Conservation (phyloP, 2,113 vertebrate species). For the Epinephelus fuscoguttatus region DNA sequence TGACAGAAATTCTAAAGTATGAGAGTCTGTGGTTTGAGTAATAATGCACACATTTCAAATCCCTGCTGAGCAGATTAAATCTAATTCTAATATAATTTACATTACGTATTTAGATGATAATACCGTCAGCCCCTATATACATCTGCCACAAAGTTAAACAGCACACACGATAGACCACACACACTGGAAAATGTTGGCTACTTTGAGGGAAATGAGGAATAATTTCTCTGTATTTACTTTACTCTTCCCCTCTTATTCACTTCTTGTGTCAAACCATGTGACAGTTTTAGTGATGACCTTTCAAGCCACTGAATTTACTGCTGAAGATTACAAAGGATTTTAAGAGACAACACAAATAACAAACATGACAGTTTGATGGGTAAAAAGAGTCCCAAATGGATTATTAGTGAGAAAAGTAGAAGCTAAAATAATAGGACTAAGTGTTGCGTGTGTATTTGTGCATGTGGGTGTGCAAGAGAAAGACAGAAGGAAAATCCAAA, state of each 20-base stretch:
- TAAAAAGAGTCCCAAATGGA: background rate
- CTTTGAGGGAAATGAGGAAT: background rate
- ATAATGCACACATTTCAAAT: constrained; percentile 10
- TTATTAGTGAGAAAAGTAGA: constrained; percentile 9
- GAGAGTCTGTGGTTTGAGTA: background rate
- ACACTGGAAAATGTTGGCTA: background rate
- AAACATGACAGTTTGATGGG: constrained; percentile 29
- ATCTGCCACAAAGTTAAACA: background rate
- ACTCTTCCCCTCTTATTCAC: constrained; percentile 30
- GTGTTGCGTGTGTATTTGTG: background rate
- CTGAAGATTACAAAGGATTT: constrained; percentile 24
- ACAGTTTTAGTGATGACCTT: constrained; percentile 43
- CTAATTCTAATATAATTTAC: background rate
- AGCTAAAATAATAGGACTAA: background rate
- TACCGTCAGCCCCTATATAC: background rate
- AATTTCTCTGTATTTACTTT: background rate
- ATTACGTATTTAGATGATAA: constrained; percentile 2
- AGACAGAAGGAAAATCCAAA: background rate
- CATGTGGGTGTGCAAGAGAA: background rate
- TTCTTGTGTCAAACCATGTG: background rate
- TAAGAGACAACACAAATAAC: constrained; percentile 18
- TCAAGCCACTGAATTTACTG: constrained; percentile 34
- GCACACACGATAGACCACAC: background rate
- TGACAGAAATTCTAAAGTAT: background rate
- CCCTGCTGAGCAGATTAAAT: constrained; percentile 7